These are phyloP conservation scores for Mus spretus DNA, from an alignment of 2,797 vertebrate genomes.

Conservation along the genomic window DNA sequence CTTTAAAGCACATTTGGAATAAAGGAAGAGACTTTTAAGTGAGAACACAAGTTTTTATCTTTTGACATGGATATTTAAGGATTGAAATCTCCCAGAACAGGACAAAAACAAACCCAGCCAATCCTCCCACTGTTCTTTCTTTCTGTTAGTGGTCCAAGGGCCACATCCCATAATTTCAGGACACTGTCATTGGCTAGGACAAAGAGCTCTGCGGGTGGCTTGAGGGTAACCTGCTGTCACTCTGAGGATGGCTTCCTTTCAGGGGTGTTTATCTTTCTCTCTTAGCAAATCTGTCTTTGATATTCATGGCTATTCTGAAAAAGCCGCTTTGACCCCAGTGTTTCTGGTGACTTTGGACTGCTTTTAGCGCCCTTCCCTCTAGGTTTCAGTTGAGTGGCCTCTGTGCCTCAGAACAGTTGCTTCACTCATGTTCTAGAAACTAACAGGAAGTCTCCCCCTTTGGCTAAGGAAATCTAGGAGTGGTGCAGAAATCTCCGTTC, in stretches of 20 bases:
- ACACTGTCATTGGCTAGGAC: neutral
- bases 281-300: conserved; percentile 7
- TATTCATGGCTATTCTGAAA: too few species aligned
- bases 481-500: neutral
- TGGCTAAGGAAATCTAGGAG: conserved; percentile 30
- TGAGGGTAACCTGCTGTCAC: conserved; percentile 46
- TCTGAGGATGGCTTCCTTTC: conserved; percentile 26
- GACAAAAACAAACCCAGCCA: conserved; percentile 24
- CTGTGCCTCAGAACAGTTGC: neutral
- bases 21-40: conserved; percentile 72
- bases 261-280: conserved; percentile 10
- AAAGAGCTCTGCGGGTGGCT: conserved; percentile 12
- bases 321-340: neutral
- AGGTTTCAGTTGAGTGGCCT: conserved; percentile 39
- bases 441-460: neutral
- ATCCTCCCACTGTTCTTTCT: neutral
- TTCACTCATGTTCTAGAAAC: conserved; percentile 42
- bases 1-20: conserved; percentile 81
- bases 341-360: conserved; percentile 15
- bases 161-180: conserved; percentile 15
- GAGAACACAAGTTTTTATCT: conserved; percentile 23
- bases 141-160: conserved; percentile 44
- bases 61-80: conserved; percentile 40
- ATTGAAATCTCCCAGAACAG: neutral
- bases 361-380: conserved; percentile 22